Base-by-base conservation (phyloP, 2,797 vertebrate species). In the Ispidina lecontei region DNA sequence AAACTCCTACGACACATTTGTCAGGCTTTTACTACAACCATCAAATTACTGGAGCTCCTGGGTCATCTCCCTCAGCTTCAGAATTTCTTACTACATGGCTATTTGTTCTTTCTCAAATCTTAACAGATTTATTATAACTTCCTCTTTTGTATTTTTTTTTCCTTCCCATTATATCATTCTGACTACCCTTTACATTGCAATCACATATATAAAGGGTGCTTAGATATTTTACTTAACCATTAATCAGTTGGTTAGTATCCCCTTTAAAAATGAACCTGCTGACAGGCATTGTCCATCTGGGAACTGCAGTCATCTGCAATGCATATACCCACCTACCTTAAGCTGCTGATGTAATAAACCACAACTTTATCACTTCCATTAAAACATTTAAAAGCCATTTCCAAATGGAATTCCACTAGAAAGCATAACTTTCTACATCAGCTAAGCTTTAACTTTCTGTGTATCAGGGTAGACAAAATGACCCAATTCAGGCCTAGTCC, bases 331-430 rank as follows among this genome's bases (percentile, higher is more conserved):
- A 79, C 62, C 8, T 33, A 25, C 35, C 8, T 76, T 58, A 31
- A 43, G n/a, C 44, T 35, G 43, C 51, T 90, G 79, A 84, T 93
- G 28, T 47, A 77, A 84, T 81, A 76, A 91, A 92, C 25, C 59
- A 78, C 33, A 70, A 49, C 68, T 91, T 94, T 47, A 89, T 73
- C 54, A 72, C 52, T 76, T 74, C 60, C 51, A 62, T 78, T 72
- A 59, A 79, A 90, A 65, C 15, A 54, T 91, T 90, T 62, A 62
- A 84, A 89, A 71, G 35, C 55, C n/a, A 63, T 87, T 94, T 89
- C 46, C 52, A 89, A 77, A 71, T 5, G 56, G 54, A 92, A 79
- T 54, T 6, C 5, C 71, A 44, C 35, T 31, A 71, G 54, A 62
- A 89, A 87, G 28, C 0, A 0, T 47, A 41, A 68, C 17, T 86